phyloP scores from a whole-genome alignment of 2,797 vertebrate genomes.

The Cirrhinus molitorella region DNA sequence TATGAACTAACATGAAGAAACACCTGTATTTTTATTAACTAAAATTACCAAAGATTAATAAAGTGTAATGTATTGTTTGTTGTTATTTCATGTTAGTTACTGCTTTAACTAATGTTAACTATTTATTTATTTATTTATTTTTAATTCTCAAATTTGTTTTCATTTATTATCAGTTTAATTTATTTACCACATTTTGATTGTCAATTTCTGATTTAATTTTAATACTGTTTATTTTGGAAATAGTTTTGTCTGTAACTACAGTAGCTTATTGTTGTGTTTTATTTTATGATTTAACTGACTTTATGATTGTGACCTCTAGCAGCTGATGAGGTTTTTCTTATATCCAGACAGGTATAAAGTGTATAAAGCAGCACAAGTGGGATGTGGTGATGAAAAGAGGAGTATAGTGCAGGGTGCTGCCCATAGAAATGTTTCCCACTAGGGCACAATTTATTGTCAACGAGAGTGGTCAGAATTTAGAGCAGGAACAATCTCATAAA shows the following conservation, averaged over 20 bases:
- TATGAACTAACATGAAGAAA: no score
- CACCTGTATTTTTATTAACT: no score
- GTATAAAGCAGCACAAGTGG: not conserved
- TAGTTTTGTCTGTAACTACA: not conserved
- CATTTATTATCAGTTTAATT: not conserved
- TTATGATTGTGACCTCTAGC: not conserved
- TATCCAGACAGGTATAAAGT: not conserved
- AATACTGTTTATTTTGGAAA: not conserved
- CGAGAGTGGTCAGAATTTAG: conserved; percentile 23
- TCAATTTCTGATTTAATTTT: not conserved
- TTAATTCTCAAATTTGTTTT: not conserved
- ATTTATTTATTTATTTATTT: no score
- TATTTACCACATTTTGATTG: not conserved
- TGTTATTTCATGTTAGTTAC: no score
- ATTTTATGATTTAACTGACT: not conserved
- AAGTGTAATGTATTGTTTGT: no score
- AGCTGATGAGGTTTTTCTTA: not conserved
- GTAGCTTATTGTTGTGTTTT: not conserved
- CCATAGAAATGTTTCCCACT: conserved; percentile 9
- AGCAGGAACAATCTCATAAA: conserved; percentile 19
- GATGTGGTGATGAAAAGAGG: conserved; percentile 7
- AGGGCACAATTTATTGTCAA: conserved; percentile 19
- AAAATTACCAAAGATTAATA: no score
- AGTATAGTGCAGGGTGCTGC: not conserved
- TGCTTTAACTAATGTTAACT: no score